These are phyloP conservation scores for Corvus hawaiiensis DNA, from an alignment of 2,113 vertebrate species.

Conservation along the genomic window DNA sequence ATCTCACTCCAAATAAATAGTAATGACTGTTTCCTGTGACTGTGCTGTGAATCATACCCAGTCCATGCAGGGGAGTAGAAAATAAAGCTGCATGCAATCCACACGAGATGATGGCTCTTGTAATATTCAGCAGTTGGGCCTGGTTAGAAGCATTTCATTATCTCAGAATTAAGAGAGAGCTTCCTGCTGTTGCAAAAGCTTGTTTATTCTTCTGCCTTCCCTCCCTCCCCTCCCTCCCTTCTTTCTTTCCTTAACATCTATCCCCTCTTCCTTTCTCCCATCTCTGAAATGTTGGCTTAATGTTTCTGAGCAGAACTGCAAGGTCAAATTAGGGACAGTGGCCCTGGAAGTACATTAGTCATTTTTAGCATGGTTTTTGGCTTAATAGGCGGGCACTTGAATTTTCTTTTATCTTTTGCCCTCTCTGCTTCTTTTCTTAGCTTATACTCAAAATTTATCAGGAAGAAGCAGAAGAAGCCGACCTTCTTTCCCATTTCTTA, in stretches of 20 bases:
- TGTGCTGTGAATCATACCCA: slow-evolving; percentile 51
- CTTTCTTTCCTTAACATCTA: background rate
- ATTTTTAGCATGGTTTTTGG: background rate
- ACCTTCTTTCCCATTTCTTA: background rate
- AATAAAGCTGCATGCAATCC: slow-evolving; percentile 53
- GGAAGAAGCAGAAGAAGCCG: background rate
- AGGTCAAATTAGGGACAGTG: slow-evolving; percentile 47
- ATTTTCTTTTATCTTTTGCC: slow-evolving; percentile 27
- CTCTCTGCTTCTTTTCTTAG: background rate
- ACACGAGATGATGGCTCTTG: slow-evolving; percentile 42
- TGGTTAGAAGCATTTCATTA: slow-evolving; percentile 62
- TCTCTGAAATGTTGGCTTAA: slow-evolving; percentile 31
- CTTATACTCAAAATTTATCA: background rate
- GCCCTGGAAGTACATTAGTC: background rate
- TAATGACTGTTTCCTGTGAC: slow-evolving; percentile 64
- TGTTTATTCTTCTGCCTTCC: slow-evolving; percentile 59
- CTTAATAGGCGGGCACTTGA: background rate
- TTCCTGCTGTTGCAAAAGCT: slow-evolving; percentile 65
- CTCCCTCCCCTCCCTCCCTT: background rate
- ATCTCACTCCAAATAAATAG: slow-evolving; percentile 46
- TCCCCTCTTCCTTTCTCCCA: background rate
- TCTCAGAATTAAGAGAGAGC: slow-evolving; percentile 61
- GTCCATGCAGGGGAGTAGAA: slow-evolving; percentile 45
- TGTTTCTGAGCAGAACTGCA: slow-evolving; percentile 16
- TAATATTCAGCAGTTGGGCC: slow-evolving; percentile 51